Conservation (phyloP, 2,888 invertebrate species). For the Hemicrepidius hirtus region DNA sequence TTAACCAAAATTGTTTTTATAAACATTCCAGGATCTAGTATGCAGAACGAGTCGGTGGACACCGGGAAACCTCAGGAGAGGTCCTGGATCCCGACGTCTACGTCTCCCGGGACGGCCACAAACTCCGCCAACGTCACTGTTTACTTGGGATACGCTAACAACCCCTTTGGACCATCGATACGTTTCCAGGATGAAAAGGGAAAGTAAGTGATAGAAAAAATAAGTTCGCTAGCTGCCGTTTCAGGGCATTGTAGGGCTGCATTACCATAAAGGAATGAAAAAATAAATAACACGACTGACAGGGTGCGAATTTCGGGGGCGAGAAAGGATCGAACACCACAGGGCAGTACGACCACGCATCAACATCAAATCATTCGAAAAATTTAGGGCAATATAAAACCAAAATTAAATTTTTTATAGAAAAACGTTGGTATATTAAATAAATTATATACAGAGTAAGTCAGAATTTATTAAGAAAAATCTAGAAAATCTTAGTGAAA, state of each 20-base stretch:
- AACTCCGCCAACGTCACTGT: slow-evolving; percentile 52
- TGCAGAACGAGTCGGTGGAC: slow-evolving; percentile 19
- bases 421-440: no score
- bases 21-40: slow-evolving; percentile 36
- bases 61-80: slow-evolving; percentile 27
- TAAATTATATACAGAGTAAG: no score
- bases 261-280: slow-evolving; percentile 44
- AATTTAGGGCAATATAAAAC: no score
- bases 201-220: slow-evolving; percentile 48
- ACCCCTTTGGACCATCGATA: slow-evolving; percentile 67
- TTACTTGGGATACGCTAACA: slow-evolving; percentile 66
- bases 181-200: slow-evolving; percentile 52
- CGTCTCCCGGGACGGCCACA: slow-evolving; percentile 41
- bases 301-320: background rate
- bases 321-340: background rate
- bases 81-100: slow-evolving; percentile 33
- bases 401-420: no score
- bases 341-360: no score
- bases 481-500: no score
- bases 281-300: slow-evolving; percentile 18
- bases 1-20: slow-evolving; percentile 38
- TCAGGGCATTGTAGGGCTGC: slow-evolving; percentile 29
- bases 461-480: no score
- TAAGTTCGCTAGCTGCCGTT: slow-evolving; percentile 1
- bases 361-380: no score